Base-by-base conservation (phyloP, 2,888 invertebrate genomes). In the Callyntrura sp. region DNA sequence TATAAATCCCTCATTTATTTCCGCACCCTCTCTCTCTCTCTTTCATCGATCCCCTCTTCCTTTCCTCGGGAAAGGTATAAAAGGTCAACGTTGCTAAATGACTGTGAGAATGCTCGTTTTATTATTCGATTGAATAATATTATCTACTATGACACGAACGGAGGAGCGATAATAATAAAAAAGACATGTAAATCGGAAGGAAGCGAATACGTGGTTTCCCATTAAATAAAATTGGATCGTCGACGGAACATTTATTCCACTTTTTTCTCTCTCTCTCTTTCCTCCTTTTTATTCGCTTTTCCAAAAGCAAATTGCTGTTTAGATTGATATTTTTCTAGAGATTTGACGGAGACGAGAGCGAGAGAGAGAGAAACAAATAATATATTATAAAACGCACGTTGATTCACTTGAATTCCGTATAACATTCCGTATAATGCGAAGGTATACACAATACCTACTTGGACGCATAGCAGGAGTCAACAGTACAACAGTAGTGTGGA, bases 141-240 rank as follows among this genome's bases (percentile, higher is more conserved):
- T 79, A 60, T 57, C 0, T 35, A 35, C 73, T 48, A 79, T 17
- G 25, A 35, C 3, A 35, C 3, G 35, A 35, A 35, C 35, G 35
- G 35, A 35, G 35, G 35, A 35, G 35, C 35, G 35, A 62, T 57
- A 78, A 70, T 35, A 55, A 84, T 84, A 55, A 51, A 60, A 83
- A 88, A 62, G 28, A 35, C 45, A 89, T 84, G 88, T 84, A 85
- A 89, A 89, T 81, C 62, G 35, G 20, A 20, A 79, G 60, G 35
- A 78, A 55, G 55, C 17, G 79, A 79, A 43, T 79, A 60, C 85
- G 81, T 89, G 85, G 85, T 70, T 73, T 73, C 70, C 85, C 85
- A 85, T 89, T 85, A 89, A 70, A 70, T 78, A 55, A 83, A 88
- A 88, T 88, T 88, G 88, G 65, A 88, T 83, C 76, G 83, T 73